Conservation (phyloP, 1,140 invertebrate species). For the Chionoecetes opilio region DNA sequence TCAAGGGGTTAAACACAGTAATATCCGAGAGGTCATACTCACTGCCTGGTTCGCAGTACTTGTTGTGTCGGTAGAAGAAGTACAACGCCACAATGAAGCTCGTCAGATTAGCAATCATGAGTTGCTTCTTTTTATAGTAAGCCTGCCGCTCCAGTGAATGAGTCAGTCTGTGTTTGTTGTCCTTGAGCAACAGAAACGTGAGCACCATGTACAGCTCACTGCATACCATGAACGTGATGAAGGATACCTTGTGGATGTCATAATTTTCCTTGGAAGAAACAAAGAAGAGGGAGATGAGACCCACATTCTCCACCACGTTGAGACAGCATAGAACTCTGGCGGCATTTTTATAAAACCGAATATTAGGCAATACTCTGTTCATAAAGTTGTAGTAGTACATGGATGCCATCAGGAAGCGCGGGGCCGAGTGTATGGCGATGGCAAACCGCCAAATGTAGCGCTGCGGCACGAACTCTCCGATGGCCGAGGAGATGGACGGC, state of each 20-base stretch:
- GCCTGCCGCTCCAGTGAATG: conserved; percentile 76
- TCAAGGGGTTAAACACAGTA: too few relatives aligned
- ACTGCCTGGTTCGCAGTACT: conserved; percentile 68
- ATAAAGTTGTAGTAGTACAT: conserved; percentile 74
- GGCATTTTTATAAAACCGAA: conserved; percentile 58
- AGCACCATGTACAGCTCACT: conserved; percentile 94
- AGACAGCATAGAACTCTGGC: conserved; percentile 88
- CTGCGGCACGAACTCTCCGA: conserved; percentile 74
- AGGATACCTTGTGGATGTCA: conserved; percentile 93
- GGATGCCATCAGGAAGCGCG: conserved; percentile 62
- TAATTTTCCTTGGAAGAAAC: conserved; percentile 96
- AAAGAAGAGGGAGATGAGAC: conserved; percentile 92
- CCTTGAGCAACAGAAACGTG: conserved; percentile 88
- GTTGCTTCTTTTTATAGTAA: conserved; percentile 74
- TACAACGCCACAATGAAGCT: conserved; percentile 64
- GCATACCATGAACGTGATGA: conserved; percentile 94
- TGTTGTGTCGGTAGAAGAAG: conserved; percentile 73
- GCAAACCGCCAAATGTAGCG: conserved; percentile 75
- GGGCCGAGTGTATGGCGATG: conserved; percentile 70
- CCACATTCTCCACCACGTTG: conserved; percentile 92
- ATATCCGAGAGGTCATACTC: conserved; percentile 41
- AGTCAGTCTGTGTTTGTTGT: conserved; percentile 65
- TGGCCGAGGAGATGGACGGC: conserved; percentile 74
- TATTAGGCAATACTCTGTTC: conserved; percentile 68
- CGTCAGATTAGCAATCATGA: conserved; percentile 63